Percentiles rank a stretch among this genome's conserved stretches.
phyloP scores from a whole-genome alignment of 2,888 invertebrate species.

The Trichogramma dendrolimi region DNA sequence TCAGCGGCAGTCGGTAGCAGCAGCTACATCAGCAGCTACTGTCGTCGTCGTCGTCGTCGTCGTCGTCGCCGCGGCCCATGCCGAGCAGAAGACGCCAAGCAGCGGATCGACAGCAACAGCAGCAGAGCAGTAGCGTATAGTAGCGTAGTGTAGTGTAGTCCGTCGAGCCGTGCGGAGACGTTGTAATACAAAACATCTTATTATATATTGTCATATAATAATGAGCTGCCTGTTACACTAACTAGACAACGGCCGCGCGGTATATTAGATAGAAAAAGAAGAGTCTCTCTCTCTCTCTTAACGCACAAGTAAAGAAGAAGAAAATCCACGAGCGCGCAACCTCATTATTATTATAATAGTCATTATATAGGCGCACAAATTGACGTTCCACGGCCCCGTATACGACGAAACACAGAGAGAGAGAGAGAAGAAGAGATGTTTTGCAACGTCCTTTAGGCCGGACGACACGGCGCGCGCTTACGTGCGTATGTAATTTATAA shows the following conservation, averaged over 20 bases:
- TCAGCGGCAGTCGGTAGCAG: no score
- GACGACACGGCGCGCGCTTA: no score
- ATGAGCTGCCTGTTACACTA: no score
- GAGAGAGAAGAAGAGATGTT: no score
- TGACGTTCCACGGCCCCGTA: not conserved
- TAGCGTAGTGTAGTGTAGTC: not conserved
- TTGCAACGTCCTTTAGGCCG: no score
- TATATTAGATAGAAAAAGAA: no score
- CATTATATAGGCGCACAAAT: constrained; percentile 6
- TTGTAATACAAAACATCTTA: not conserved
- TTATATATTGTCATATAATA: no score
- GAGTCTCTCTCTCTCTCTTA: no score
- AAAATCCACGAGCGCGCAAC: no score
- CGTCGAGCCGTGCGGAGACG: not conserved
- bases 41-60: constrained; percentile 7
- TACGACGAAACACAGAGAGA: not conserved
- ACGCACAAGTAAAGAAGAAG: no score
- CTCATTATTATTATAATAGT: not conserved
- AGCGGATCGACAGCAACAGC: not conserved
- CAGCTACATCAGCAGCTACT: not conserved
- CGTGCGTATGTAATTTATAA: no score
- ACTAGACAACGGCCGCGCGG: no score
- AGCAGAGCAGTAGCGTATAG: not conserved
- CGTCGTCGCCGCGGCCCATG: not conserved
- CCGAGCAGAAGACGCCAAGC: not conserved